phyloP scores from a whole-genome alignment of 1,140 invertebrate genomes.

The Drosophila lacteicornis region DNA sequence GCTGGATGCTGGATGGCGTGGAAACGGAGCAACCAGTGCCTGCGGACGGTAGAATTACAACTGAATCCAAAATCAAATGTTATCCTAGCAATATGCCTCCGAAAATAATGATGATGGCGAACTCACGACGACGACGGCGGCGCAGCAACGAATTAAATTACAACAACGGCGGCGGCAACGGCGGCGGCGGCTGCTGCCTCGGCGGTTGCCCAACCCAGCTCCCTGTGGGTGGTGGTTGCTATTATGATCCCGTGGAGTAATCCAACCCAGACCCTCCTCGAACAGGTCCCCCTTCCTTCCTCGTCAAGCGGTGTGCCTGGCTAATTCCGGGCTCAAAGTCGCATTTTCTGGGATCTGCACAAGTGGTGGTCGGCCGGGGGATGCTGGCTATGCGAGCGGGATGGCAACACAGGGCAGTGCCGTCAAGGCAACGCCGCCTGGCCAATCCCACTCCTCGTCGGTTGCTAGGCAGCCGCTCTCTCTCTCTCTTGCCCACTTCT shows the following conservation, averaged over 20 bases:
- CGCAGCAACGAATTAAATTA: constrained; percentile 81
- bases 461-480: constrained; percentile 66
- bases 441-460: constrained; percentile 66
- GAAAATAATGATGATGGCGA: constrained; percentile 79
- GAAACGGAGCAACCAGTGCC: constrained; percentile 82
- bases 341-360: constrained; percentile 78
- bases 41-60: constrained; percentile 85
- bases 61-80: constrained; percentile 85
- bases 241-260: constrained; percentile 79
- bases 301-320: constrained; percentile 62
- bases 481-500: constrained; percentile 7
- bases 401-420: constrained; percentile 57
- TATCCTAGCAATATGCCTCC: constrained; percentile 85
- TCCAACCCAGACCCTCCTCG: constrained; percentile 65
- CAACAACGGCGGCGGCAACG: constrained; percentile 59
- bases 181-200: constrained; percentile 8
- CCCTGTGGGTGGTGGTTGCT: constrained; percentile 46
- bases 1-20: constrained; percentile 52
- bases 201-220: constrained; percentile 18
- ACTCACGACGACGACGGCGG: constrained; percentile 60
- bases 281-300: neutral
- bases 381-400: constrained; percentile 52
- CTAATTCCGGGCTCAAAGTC: constrained; percentile 82
- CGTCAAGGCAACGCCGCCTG: constrained; percentile 71
- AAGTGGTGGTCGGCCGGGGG: constrained; percentile 59